Evolutionary conservation across 2,888 invertebrate genomes (phyloP).

Genomic region (Drosophila paranaensis): DNA sequence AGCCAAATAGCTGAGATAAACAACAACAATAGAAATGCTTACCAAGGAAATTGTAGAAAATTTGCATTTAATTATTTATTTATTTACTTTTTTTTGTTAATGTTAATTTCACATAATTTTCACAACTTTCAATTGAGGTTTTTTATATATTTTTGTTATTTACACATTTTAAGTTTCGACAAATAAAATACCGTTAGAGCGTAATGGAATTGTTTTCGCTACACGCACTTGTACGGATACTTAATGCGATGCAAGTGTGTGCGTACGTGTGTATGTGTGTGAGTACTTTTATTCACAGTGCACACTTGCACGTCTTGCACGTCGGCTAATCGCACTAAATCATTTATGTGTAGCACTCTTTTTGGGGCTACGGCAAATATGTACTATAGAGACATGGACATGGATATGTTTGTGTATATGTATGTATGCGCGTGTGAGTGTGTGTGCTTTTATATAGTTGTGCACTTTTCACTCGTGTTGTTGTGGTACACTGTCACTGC

Average conservation of each 20-base stretch:
- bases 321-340: slow-evolving; percentile 59
- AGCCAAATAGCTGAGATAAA: slow-evolving; percentile 19
- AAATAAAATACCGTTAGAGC: slow-evolving; percentile 29
- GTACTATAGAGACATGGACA: slow-evolving; percentile 11
- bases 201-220: slow-evolving; percentile 33
- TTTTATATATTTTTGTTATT: not conserved
- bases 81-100: slow-evolving; percentile 21
- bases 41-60: slow-evolving; percentile 17
- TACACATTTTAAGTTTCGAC: slow-evolving; percentile 7
- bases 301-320: slow-evolving; percentile 52
- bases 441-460: slow-evolving; percentile 38
- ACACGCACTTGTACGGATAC: slow-evolving; percentile 61
- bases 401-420: not conserved
- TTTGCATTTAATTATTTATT: not conserved
- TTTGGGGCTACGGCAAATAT: slow-evolving; percentile 46
- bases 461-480: slow-evolving; percentile 54
- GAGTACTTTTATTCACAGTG: slow-evolving; percentile 47
- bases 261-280: not conserved
- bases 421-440: slow-evolving; percentile 4
- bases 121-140: slow-evolving; percentile 20
- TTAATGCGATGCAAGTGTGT: slow-evolving; percentile 19
- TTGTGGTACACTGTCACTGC: slow-evolving; percentile 44
- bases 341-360: slow-evolving; percentile 64
- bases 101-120: slow-evolving; percentile 34
- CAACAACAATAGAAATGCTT: slow-evolving; percentile 29